Conservation (phyloP, 2,888 invertebrate species). For the Chironomus riparius region DNA sequence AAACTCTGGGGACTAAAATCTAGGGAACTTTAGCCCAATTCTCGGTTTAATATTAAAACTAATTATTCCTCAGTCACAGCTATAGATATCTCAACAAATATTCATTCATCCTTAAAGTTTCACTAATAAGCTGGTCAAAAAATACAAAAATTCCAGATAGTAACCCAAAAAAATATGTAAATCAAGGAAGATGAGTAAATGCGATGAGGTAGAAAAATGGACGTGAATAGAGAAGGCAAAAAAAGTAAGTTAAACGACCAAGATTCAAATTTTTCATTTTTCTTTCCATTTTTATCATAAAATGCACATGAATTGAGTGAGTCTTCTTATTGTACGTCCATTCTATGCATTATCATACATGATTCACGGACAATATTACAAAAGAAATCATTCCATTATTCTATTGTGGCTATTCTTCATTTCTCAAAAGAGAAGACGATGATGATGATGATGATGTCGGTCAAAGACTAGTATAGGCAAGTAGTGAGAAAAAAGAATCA, state of each 20-base stretch:
- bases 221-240: background rate
- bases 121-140: too few species aligned
- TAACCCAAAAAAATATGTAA: too few species aligned
- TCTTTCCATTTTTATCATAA: background rate
- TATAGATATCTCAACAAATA: too few species aligned
- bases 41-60: too few species aligned
- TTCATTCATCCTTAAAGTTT: too few species aligned
- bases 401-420: background rate
- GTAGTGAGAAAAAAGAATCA: conserved; percentile 7
- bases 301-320: background rate
- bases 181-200: background rate
- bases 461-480: background rate
- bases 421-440: background rate
- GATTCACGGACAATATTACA: background rate
- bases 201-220: background rate
- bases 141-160: background rate
- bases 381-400: background rate
- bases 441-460: conserved; percentile 17
- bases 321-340: background rate
- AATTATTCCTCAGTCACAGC: too few species aligned
- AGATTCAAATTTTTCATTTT: background rate
- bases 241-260: background rate
- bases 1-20: too few species aligned
- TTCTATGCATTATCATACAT: background rate
- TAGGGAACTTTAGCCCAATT: too few species aligned